Evolutionary conservation across 2,888 invertebrate species (phyloP).

Genomic region (Blera fallax): DNA sequence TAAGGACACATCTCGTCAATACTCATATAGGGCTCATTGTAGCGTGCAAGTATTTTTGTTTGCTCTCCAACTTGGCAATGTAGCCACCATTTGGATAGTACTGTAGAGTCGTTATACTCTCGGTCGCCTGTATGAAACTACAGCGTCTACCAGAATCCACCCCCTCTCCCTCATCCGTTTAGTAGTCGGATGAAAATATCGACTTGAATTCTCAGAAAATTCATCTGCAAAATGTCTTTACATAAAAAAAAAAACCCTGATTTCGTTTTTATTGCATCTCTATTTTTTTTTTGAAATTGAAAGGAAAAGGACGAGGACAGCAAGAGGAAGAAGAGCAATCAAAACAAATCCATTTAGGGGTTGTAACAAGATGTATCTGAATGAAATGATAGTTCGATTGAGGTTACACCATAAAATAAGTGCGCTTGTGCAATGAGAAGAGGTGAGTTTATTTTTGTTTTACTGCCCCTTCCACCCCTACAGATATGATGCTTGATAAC

Average conservation of each 20-base stretch:
- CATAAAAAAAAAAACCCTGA: background rate
- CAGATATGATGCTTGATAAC: background rate
- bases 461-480: background rate
- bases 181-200: constrained; percentile 33
- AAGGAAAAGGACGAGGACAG: background rate
- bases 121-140: background rate
- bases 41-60: background rate
- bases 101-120: constrained; percentile 27
- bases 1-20: background rate
- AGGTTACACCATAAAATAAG: background rate
- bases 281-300: background rate
- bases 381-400: constrained; percentile 45
- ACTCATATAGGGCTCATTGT: background rate
- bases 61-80: background rate
- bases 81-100: background rate
- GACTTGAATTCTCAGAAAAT: constrained; percentile 64
- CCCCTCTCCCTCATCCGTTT: background rate
- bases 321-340: constrained; percentile 5
- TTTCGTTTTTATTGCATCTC: constrained; percentile 26
- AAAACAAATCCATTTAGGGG: constrained; percentile 40
- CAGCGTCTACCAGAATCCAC: constrained; percentile 1
- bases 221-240: constrained; percentile 66
- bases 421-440: constrained; percentile 44
- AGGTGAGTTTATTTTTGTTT: background rate
- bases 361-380: constrained; percentile 31